Conservation (phyloP, 2,888 invertebrate genomes). For the Melanophora roralis region DNA sequence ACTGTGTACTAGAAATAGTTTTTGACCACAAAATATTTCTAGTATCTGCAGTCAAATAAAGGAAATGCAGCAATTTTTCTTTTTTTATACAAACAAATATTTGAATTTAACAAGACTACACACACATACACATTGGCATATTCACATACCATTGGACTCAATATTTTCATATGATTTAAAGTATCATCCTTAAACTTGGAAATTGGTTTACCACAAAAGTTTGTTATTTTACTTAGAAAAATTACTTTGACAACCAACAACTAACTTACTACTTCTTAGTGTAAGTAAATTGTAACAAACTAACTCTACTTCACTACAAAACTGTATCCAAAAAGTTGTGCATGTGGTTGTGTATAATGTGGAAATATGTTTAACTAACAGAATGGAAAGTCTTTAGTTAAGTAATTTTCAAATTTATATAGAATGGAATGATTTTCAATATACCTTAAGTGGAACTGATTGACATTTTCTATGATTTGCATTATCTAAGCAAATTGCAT, state of each 20-base stretch:
- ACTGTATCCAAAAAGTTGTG: neutral
- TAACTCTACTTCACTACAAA: slow-evolving; percentile 23
- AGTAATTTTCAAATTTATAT: slow-evolving; percentile 30
- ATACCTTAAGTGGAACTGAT: slow-evolving; percentile 47
- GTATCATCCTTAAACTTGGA: slow-evolving; percentile 57
- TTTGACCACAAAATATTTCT: slow-evolving; percentile 58
- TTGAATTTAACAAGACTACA: neutral
- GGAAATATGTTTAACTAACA: slow-evolving; percentile 13
- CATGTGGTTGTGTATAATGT: neutral
- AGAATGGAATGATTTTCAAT: slow-evolving; percentile 3
- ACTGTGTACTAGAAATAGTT: slow-evolving; percentile 14
- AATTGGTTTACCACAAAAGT: slow-evolving; percentile 62
- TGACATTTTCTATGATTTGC: slow-evolving; percentile 47
- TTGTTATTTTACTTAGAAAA: slow-evolving; percentile 61
- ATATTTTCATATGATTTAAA: slow-evolving; percentile 52
- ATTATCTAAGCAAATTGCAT: neutral
- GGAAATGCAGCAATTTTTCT: slow-evolving; percentile 39
- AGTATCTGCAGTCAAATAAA: slow-evolving; percentile 34
- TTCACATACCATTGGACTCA: slow-evolving; percentile 28
- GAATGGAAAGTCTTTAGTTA: slow-evolving; percentile 36
- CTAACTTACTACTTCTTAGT: too few relatives aligned
- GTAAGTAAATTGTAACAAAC: neutral
- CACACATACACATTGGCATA: neutral
- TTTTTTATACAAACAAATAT: neutral
- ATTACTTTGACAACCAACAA: slow-evolving; percentile 51